These are phyloP conservation scores for Stenotaenia linearis DNA, from an alignment of 2,888 invertebrate genomes.

Conservation along the genomic window DNA sequence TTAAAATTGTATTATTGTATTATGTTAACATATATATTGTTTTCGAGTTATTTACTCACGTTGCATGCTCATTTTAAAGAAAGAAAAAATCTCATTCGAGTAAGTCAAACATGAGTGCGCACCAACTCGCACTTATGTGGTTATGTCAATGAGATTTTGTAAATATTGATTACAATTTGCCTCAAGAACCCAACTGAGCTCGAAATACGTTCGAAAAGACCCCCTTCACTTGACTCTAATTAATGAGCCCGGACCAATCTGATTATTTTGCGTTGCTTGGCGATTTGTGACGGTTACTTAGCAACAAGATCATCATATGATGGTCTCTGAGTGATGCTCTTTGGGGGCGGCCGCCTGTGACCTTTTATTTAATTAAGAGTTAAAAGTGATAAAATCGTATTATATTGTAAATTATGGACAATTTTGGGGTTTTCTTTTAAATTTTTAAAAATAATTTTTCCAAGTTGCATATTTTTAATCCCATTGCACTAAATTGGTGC, in stretches of 20 bases:
- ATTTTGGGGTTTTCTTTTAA: neutral
- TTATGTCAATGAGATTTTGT: slow-evolving; percentile 4
- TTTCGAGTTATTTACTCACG: neutral
- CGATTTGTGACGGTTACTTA: neutral
- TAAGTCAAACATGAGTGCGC: neutral
- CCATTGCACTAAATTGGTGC: neutral
- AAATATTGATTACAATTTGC: slow-evolving; percentile 14
- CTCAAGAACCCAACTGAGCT: neutral
- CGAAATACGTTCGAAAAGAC: neutral
- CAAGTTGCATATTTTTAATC: neutral
- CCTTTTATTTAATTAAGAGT: neutral
- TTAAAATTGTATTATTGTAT: neutral
- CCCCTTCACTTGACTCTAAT: neutral
- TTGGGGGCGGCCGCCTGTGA: neutral
- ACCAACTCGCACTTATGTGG: neutral
- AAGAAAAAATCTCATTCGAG: neutral
- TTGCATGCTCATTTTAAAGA: neutral
- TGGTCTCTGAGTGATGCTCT: slow-evolving; percentile 1
- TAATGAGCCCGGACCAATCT: slow-evolving; percentile 7
- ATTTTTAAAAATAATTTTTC: neutral
- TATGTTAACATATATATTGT: neutral
- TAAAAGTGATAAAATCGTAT: neutral
- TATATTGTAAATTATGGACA: neutral
- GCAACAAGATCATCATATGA: neutral
- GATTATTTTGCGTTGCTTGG: slow-evolving; percentile 11